Base-by-base conservation (phyloP, 1,140 invertebrate species). In the Whitmania pigra region DNA sequence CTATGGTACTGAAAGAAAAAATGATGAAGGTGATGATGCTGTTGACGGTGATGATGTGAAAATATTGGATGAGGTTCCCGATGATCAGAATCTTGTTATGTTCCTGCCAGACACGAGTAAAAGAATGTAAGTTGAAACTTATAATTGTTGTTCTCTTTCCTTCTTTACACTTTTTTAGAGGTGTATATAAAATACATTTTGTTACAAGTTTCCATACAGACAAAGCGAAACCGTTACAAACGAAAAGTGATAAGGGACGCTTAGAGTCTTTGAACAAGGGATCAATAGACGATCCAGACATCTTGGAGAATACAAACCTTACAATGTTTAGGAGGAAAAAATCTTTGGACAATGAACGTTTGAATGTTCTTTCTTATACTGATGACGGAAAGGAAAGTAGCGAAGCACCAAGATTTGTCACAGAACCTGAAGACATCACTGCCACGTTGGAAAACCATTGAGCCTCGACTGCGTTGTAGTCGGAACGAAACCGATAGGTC, bases 1-100 rank as follows among this genome's bases (percentile, higher is more conserved):
- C 22, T 63, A 63, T 13, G 57, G 57, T 15, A 63, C 2, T 63
- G 57, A 63, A 63, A 63, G 57, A 63, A 63, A 63, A 25, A 57
- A 57, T 57, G 9, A 57, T 25, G 57, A 63, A 25, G 57, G 2
- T 20, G 20, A 18, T 63, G 57, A 63, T 17, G 20, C 7, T 63
- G 22, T 13, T 63, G 57, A 63, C 18, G 57, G 18, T 18, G 57
- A 63, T 63, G 57, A 63, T 57, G 54, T 2, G 54, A 31, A 63
- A 18, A 11, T 1, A 20, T 22, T 25, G 22, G 9, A 57, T 63
- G 57, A 31, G 9, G 57, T 11, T 63, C 9, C 22, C 29, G 20
- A 31, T 1, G 22, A 13, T 18, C 9, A 63, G 57, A 63, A 63
- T 22, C 22, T 63, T 7, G 57, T 63, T 22, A 63, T 63, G 2